Evolutionary conservation across 2,797 vertebrate genomes (phyloP), one percentile per base, ranked within the genome.

Genomic region (Myiotriccus ornatus): DNA sequence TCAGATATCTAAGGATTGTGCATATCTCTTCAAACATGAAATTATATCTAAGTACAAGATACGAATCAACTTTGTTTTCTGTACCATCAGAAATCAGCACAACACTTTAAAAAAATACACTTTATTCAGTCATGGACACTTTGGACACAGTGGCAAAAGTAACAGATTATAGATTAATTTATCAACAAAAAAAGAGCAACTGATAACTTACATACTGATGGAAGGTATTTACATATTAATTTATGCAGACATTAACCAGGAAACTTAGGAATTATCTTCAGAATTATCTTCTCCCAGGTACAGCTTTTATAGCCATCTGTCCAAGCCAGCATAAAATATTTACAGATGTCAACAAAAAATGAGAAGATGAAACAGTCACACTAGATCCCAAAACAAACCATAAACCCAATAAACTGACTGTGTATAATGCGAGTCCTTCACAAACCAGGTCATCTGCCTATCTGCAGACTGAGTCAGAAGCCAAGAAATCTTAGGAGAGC

Each of bases 401-500:
- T 12, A 77, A 62, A 73, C 69, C 2, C 16, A 62, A 90, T 34
- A 53, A 63, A 84, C 35, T 28, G 53, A 78, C 27, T 71, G 75
- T 3, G 8, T 16, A 27, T 62, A 92, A 79, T 0, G 0, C 0
- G 0, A 88, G 63, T 55, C 50, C 53, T 68, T 43, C 63, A 25
- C 35, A 71, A 94, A 89, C 30, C 46, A 92, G 70, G 62, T 67
- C 77, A 82, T 34, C 77, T 90, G 77, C 83, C 73, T 73, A 47
- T 50, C 77, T 59, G 68, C 27, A 47, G 53, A 32, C 46, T 50
- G 63, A 84, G 49, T 55, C 86, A 84, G 84, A 87, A 84, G 65
- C 41, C 84, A 75, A 84, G 70, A 78, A 56, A 89, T n/a, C 32
- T 68, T 69, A 79, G 46, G 2, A 91, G 57, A 84, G 73, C 30